Evolutionary conservation across 2,113 vertebrate species (phyloP).

Genomic region (Beaufortia kweichowensis): DNA sequence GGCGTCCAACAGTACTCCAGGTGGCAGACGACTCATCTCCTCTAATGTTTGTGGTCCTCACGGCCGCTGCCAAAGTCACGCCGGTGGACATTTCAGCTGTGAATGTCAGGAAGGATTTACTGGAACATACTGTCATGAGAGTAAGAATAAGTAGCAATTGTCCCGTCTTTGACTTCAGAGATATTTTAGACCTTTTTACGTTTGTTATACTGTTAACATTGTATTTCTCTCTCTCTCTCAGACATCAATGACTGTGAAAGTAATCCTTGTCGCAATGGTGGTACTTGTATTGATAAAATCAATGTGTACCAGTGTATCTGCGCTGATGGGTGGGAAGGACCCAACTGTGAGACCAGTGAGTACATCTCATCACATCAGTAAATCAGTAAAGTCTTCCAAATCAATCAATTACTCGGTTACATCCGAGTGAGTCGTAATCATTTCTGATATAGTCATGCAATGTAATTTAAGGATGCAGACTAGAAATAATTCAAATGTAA

Average conservation of each 20-base stretch:
- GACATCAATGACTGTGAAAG: constrained; percentile 91
- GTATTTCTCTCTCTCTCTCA: constrained; percentile 50
- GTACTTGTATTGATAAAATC: constrained; percentile 86
- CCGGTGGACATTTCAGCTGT: constrained; percentile 95
- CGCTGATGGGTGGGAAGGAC: constrained; percentile 85
- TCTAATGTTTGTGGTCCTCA: constrained; percentile 97
- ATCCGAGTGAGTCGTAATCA: no score
- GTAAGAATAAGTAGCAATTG: constrained; percentile 73
- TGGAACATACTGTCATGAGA: constrained; percentile 97
- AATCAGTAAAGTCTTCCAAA: no score
- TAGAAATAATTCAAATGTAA: no score
- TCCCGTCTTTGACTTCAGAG: background rate
- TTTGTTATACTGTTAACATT: background rate
- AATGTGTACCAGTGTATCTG: constrained; percentile 88
- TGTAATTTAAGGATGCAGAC: no score
- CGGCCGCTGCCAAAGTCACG: constrained; percentile 91
- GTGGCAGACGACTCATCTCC: constrained; percentile 93
- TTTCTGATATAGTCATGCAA: no score
- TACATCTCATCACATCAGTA: constrained; percentile 19
- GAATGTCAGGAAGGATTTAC: constrained; percentile 98
- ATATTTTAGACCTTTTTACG: background rate
- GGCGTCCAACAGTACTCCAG: constrained; percentile 90
- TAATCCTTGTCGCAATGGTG: constrained; percentile 83
- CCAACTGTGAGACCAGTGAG: constrained; percentile 82
- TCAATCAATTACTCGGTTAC: no score